Percentiles rank a stretch among this genome's conserved stretches.
Conservation (phyloP, 2,888 invertebrate genomes). For the Drosophila helvetica region DNA sequence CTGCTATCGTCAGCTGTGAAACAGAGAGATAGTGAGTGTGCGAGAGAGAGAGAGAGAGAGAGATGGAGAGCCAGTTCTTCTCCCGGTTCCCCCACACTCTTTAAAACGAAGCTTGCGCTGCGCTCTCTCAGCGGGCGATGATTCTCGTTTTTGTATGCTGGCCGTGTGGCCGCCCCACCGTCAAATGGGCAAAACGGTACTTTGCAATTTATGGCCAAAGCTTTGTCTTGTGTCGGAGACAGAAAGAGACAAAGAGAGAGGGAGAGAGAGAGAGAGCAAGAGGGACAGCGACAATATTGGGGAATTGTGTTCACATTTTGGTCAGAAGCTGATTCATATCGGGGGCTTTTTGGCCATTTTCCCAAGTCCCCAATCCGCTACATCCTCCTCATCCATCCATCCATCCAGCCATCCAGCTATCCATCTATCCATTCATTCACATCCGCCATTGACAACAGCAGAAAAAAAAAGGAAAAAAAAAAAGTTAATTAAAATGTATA, state of each 20-base stretch:
- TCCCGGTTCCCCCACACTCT: conserved; percentile 23
- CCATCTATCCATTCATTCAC: conserved; percentile 31
- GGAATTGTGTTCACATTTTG: conserved; percentile 66
- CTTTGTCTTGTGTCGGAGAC: conserved; percentile 36
- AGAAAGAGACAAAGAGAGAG: not conserved
- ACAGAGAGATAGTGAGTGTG: not conserved
- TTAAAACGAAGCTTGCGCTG: conserved; percentile 19
- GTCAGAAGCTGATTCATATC: conserved; percentile 71
- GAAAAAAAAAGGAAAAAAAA: not conserved
- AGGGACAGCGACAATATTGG: conserved; percentile 43
- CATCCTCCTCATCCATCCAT: conserved; percentile 7
- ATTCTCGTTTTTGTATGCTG: conserved; percentile 55
- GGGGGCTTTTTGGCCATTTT: conserved; percentile 55
- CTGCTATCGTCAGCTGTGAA: conserved; percentile 40
- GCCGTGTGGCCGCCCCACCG: conserved; percentile 50
- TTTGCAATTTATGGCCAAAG: conserved; percentile 72
- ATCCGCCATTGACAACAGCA: conserved; percentile 45
- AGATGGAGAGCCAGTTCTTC: conserved; percentile 14
- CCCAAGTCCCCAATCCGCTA: conserved; percentile 20
- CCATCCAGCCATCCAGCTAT: conserved; percentile 25
- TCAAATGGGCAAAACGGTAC: conserved; percentile 65
- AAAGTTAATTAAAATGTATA: conserved; percentile 63
- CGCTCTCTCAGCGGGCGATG: conserved; percentile 19
- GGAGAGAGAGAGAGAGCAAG: conserved; percentile 1
- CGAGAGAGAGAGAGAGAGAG: not conserved